Base-by-base conservation (phyloP, 2,888 invertebrate species). In the Lydus trimaculatus region DNA sequence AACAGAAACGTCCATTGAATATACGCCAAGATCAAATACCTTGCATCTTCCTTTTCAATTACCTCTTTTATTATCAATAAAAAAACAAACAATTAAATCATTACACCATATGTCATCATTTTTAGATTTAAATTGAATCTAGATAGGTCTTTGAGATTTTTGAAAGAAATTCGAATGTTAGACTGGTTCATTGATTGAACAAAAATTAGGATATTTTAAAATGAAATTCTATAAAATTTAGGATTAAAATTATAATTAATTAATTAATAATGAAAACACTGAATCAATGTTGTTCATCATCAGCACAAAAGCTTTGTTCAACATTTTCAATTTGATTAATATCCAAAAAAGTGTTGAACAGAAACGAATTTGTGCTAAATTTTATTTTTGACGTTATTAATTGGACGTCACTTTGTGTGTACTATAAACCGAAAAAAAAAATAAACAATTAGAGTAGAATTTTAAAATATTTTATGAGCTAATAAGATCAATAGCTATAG, bases 401-500 rank as follows among this genome's bases (percentile, higher is more conserved):
- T 33, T 20, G 11, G 3, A 62, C 69, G 69, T 67, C 67, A 65
- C 59, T 65, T 75, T 75, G 71, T 76, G 76, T 78, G 76, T 76
- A 15, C 3, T 11, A 64, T 71, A 73, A 70, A 71, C 71, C 66
- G 68, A 66, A 72, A 28, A 9, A 52, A 23, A 74, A 67, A 52
- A 64, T 31, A 59, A 60, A 70, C 43, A n/a, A 48, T 71, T 73
- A 72, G 73, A 72, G 43, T 72, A 72, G 67, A 64, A 48, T 17
- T 39, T 36, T 71, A 69, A 73, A 68, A 66, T 67, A 75, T 75
- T 77, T 79, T 73, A 77, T 78, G 75, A 81, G 82, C 82, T 83
- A 80, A 78, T 65, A 81, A 82, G 79, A 82, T 80, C 82, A 80
- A 79, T 79, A 80, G 82, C 83, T 80, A 74, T 78, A 81, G 80